Conservation (phyloP, 2,888 invertebrate genomes). For the Sussaba pulchella region DNA sequence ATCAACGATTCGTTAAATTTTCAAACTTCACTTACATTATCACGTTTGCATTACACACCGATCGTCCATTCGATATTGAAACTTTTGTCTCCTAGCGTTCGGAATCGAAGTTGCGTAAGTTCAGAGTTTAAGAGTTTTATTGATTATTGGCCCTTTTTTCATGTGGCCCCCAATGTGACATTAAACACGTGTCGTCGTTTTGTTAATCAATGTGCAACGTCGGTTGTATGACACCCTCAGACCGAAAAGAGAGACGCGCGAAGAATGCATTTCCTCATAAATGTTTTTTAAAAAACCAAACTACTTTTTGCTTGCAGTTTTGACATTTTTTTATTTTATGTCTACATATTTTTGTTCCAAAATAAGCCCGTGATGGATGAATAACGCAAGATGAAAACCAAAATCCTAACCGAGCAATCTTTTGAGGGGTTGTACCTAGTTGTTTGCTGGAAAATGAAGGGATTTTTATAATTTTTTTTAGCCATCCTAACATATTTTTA, state of each 20-base stretch:
- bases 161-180: constrained; percentile 34
- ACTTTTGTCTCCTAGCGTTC: constrained; percentile 69
- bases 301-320: constrained; percentile 5
- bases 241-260: constrained; percentile 26
- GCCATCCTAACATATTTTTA: no score
- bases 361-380: neutral
- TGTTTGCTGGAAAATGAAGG: no score
- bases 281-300: constrained; percentile 32
- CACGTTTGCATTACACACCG: constrained; percentile 61
- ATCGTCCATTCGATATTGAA: constrained; percentile 64
- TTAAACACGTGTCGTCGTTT: constrained; percentile 59
- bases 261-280: constrained; percentile 14
- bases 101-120: constrained; percentile 75
- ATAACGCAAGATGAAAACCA: constrained; percentile 9
- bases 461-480: no score
- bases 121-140: constrained; percentile 68
- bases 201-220: constrained; percentile 47
- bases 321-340: neutral
- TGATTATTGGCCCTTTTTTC: constrained; percentile 61
- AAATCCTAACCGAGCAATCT: constrained; percentile 20
- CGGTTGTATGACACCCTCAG: constrained; percentile 57
- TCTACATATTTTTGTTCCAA: neutral
- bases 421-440: no score
- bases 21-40: constrained; percentile 48
- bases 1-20: constrained; percentile 11